A percentile compares a stretch with the other conserved stretches of the same genome.
Evolutionary conservation across 2,888 invertebrate genomes (phyloP).

Genomic region (Chymomyza procnemis): DNA sequence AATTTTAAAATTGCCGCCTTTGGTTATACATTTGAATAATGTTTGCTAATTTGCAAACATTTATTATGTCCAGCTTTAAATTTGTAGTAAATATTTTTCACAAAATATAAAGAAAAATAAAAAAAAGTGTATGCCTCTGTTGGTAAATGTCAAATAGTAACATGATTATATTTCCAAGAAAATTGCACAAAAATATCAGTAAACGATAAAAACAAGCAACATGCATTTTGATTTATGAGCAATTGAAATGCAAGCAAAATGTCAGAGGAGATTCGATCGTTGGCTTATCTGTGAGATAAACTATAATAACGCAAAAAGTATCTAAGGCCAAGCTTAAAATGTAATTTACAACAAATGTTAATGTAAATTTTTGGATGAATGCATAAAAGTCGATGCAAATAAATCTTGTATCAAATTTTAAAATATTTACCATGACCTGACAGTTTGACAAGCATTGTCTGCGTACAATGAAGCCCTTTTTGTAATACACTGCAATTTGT

Average conservation of each 20-base stretch:
- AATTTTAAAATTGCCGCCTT: slow-evolving; percentile 15
- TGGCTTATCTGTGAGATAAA: not conserved
- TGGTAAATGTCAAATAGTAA: not conserved
- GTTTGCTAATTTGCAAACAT: slow-evolving; percentile 9
- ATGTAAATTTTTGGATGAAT: not conserved
- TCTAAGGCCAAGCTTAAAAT: not conserved
- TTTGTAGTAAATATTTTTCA: not conserved
- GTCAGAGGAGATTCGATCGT: slow-evolving; percentile 16
- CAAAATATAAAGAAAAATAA: not conserved
- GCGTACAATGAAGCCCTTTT: not conserved
- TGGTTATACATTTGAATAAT: slow-evolving; percentile 18
- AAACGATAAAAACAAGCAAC: slow-evolving; percentile 10
- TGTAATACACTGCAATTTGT: too few species aligned
- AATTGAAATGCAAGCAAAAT: slow-evolving; percentile 34
- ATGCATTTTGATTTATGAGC: slow-evolving; percentile 37
- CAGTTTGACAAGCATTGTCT: not conserved
- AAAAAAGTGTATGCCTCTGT: not conserved
- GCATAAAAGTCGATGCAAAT: not conserved
- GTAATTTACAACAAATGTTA: not conserved
- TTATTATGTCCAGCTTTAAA: not conserved
- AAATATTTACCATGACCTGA: not conserved
- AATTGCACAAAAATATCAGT: slow-evolving; percentile 4
- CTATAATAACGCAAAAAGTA: not conserved
- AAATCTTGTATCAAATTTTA: not conserved
- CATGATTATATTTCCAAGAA: not conserved